Evolutionary conservation across 30 jellyfish, hydroid and myxozoan genomes (phyloP).

Genomic region (Hydra vulgaris): DNA sequence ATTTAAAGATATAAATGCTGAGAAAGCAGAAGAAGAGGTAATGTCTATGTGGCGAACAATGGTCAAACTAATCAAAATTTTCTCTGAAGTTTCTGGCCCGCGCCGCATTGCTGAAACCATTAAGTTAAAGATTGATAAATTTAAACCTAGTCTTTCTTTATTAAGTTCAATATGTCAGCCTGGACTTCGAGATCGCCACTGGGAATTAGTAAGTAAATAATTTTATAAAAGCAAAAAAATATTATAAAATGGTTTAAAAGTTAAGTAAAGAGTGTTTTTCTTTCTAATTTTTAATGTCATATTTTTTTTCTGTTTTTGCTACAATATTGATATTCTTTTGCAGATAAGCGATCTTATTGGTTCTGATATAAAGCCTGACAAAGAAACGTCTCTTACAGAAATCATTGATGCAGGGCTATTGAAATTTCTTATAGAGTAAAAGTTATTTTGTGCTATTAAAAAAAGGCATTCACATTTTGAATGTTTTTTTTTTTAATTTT

Average conservation of each 20-base stretch:
- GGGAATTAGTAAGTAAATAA: constrained; percentile 67
- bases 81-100: constrained; percentile 81
- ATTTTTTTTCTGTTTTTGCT: too few relatives aligned
- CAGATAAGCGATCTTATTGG: constrained; percentile 85
- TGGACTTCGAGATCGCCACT: constrained; percentile 87
- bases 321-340: too few relatives aligned
- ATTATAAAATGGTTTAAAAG: too few relatives aligned
- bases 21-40: constrained; percentile 70
- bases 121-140: constrained; percentile 70
- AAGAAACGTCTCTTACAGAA: constrained; percentile 56
- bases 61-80: constrained; percentile 65
- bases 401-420: constrained; percentile 78
- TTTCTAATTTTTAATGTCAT: too few relatives aligned
- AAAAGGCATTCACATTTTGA: too few relatives aligned
- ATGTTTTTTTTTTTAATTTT: too few relatives aligned
- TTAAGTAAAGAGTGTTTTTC: not conserved
- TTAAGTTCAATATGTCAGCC: constrained; percentile 83
- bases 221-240: not conserved
- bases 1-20: constrained; percentile 69
- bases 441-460: not conserved
- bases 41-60: constrained; percentile 88
- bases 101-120: constrained; percentile 91
- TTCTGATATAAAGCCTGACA: constrained; percentile 73
- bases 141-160: constrained; percentile 69
- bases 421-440: constrained; percentile 57